phyloP scores from a whole-genome alignment of 2,797 vertebrate species.

The Acanthurus leucopareius region DNA sequence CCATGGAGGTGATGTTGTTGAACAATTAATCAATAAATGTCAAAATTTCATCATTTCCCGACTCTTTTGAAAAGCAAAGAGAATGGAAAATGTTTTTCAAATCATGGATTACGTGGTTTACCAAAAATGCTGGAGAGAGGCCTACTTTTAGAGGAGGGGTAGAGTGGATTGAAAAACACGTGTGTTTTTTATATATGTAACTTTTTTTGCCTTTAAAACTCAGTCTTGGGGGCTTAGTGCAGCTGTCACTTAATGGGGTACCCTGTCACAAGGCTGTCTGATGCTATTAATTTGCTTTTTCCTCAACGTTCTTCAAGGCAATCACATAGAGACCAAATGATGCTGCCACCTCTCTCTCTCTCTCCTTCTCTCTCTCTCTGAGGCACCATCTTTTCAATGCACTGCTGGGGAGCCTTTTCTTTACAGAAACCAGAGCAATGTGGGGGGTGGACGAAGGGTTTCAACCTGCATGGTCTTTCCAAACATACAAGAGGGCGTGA shows the following conservation, averaged over 20 bases:
- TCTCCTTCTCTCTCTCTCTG: slow-evolving; percentile 12
- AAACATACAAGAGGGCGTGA: slow-evolving; percentile 56
- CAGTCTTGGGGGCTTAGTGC: slow-evolving; percentile 59
- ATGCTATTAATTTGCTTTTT: slow-evolving; percentile 76
- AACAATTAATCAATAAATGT: slow-evolving; percentile 13
- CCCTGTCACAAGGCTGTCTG: slow-evolving; percentile 79
- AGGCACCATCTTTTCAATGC: slow-evolving; percentile 66
- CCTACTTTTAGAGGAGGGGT: slow-evolving; percentile 36
- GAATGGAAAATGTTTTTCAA: slow-evolving; percentile 14
- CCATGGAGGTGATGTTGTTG: not conserved
- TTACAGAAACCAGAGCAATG: slow-evolving; percentile 63
- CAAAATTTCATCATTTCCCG: slow-evolving; percentile 6
- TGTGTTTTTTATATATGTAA: slow-evolving; percentile 38
- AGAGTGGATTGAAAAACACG: slow-evolving; percentile 28
- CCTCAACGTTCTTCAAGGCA: slow-evolving; percentile 55
- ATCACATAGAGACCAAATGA: slow-evolving; percentile 48
- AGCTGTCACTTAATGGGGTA: slow-evolving; percentile 64
- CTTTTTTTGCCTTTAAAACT: slow-evolving; percentile 59
- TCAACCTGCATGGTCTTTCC: slow-evolving; percentile 66
- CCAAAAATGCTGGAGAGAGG: slow-evolving; percentile 34
- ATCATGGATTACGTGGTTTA: slow-evolving; percentile 50
- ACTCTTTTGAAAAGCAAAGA: slow-evolving; percentile 12
- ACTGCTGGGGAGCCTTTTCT: slow-evolving; percentile 75
- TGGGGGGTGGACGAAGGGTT: slow-evolving; percentile 54
- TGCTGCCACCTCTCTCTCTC: slow-evolving; percentile 42